Evolutionary conservation across 2,888 invertebrate species (phyloP), one percentile per base, ranked within the genome.

Genomic region (Lithophane semibrunnea): DNA sequence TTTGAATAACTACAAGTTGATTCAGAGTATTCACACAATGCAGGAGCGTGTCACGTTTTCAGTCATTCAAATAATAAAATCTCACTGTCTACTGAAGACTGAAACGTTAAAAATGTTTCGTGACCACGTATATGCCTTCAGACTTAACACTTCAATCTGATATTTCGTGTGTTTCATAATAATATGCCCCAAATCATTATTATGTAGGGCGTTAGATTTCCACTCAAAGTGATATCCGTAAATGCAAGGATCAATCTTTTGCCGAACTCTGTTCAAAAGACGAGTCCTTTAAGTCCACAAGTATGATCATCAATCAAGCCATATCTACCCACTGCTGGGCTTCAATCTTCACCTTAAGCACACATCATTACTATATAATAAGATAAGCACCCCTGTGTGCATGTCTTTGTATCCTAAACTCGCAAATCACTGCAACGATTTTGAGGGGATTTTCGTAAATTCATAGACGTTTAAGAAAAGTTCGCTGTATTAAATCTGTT

Each of bases 331-430:
- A 79, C 75, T 68, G 79, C 42, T 77, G 47, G 60, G 63, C 73
- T 71, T 76, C 82, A 54, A 68, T 75, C 73, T 83, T 75, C 73
- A 77, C 74, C 56, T 82, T 61, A 80, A 88, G 77, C 85, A 82
- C 82, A 82, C 86, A 82, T 86, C 87, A 88, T 87, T 84, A 83
- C 76, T 77, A 73, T 61, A 77, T 69, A 79, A 77, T 86, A 84
- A 75, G 80, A 86, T 84, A 84, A 83, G 66, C 74, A 56, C 74
- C 77, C 74, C 72, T 44, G 61, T 77, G 73, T 74, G 77, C 84
- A 66, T 79, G 75, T 77, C 77, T 86, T 86, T 86, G 86, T 80
- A 12, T 47, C 42, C 24, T 65, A 54, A 86, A 81, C 65, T 83
- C 63, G 81, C 77, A 84, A 76, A 86, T 84, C 79, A 81, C 80